phyloP scores from a whole-genome alignment of 2,797 vertebrate genomes.

The Scyliorhinus canicula region DNA sequence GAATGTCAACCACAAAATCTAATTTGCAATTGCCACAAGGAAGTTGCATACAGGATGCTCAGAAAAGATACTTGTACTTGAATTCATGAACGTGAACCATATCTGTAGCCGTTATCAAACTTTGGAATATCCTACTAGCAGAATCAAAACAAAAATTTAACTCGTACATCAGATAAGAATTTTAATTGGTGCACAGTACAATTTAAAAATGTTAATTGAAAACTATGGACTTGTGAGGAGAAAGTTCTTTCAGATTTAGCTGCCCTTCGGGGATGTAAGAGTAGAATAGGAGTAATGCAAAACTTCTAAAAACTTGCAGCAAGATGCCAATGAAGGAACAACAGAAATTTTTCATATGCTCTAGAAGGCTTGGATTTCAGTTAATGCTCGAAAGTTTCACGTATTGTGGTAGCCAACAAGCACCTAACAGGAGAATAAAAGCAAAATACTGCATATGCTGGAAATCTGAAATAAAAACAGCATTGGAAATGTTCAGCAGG shows the following conservation, averaged over 20 bases:
- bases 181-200: neutral
- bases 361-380: neutral
- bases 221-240: neutral
- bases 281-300: too few species aligned
- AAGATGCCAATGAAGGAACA: neutral
- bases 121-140: neutral
- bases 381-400: conserved; percentile 4
- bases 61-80: neutral
- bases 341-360: neutral
- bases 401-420: neutral
- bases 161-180: neutral
- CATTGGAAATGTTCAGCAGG: neutral
- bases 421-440: neutral
- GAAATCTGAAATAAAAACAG: neutral
- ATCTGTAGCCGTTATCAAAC: neutral
- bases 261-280: neutral
- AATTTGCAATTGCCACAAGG: neutral
- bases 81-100: neutral
- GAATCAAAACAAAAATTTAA: neutral
- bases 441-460: neutral
- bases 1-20: neutral
- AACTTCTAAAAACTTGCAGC: neutral
- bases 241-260: neutral
- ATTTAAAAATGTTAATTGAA: neutral
- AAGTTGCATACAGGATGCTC: neutral